phyloP scores from a whole-genome alignment of 2,888 invertebrate genomes.

The Drosophila testacea region DNA sequence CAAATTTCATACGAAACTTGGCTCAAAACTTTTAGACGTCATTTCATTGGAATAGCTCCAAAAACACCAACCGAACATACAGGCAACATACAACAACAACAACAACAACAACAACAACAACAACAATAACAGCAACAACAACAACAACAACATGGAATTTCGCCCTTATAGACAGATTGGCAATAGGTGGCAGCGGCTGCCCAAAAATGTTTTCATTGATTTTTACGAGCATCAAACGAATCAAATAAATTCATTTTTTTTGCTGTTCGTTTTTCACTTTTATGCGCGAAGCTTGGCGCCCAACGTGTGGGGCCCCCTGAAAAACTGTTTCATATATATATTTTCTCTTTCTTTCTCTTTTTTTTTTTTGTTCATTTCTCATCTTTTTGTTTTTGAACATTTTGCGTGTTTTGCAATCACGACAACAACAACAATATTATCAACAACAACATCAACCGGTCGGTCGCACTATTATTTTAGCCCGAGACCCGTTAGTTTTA shows the following conservation, averaged over 20 bases:
- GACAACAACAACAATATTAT: conserved; percentile 30
- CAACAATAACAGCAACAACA: not conserved
- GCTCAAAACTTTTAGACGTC: conserved; percentile 67
- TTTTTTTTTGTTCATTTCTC: not conserved
- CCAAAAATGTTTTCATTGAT: conserved; percentile 77
- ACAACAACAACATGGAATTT: not conserved
- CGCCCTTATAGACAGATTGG: conserved; percentile 29
- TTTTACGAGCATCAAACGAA: conserved; percentile 77
- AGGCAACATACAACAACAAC: too few species aligned
- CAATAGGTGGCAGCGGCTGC: conserved; percentile 59
- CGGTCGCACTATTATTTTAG: conserved; percentile 45
- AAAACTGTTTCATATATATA: conserved; percentile 14
- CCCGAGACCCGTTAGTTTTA: conserved; percentile 58
- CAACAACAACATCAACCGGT: conserved; percentile 34
- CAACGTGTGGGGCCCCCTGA: conserved; percentile 24
- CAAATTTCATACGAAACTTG: conserved; percentile 76
- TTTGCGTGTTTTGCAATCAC: conserved; percentile 57
- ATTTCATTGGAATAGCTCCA: conserved; percentile 71
- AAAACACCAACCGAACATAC: conserved; percentile 11
- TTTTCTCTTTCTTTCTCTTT: not conserved
- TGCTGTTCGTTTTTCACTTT: conserved; percentile 35
- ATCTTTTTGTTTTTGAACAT: conserved; percentile 19
- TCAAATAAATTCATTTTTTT: conserved; percentile 70
- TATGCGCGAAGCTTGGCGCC: conserved; percentile 38
- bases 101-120: not conserved